Conservation (phyloP, 2,888 invertebrate genomes). For the Drosophila fulvimacula region DNA sequence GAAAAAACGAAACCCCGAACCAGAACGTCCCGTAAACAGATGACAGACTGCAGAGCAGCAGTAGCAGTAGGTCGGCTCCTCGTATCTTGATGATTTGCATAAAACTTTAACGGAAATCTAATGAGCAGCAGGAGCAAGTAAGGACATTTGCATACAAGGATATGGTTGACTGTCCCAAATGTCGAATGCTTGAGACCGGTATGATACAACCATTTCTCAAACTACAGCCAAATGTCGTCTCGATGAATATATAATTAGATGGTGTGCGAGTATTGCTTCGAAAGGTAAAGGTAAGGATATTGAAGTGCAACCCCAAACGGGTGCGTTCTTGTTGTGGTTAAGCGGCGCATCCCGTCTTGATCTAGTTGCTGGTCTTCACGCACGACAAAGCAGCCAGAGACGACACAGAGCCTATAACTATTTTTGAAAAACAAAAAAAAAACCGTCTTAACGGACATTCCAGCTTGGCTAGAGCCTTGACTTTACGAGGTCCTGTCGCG, state of each 20-base stretch:
- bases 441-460: slow-evolving; percentile 68
- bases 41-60: slow-evolving; percentile 49
- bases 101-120: slow-evolving; percentile 80
- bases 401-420: slow-evolving; percentile 50
- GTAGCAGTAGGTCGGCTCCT: not conserved
- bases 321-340: slow-evolving; percentile 63
- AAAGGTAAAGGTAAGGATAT: slow-evolving; percentile 38
- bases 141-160: slow-evolving; percentile 56
- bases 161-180: slow-evolving; percentile 12
- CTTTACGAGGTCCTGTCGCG: slow-evolving; percentile 49
- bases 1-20: slow-evolving; percentile 23
- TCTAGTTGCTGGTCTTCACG: slow-evolving; percentile 65
- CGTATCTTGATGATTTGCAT: slow-evolving; percentile 66
- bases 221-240: slow-evolving; percentile 74
- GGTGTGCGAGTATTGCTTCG: not conserved
- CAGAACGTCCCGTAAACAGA: slow-evolving; percentile 71
- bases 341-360: slow-evolving; percentile 57
- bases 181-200: slow-evolving; percentile 32
- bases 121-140: slow-evolving; percentile 47
- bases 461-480: slow-evolving; percentile 54
- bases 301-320: slow-evolving; percentile 56
- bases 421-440: slow-evolving; percentile 43
- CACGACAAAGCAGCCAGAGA: slow-evolving; percentile 30
- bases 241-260: slow-evolving; percentile 83
- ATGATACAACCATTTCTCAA: slow-evolving; percentile 65